Conservation (phyloP, 1,140 invertebrate genomes). For the Drosophila arawakana region DNA sequence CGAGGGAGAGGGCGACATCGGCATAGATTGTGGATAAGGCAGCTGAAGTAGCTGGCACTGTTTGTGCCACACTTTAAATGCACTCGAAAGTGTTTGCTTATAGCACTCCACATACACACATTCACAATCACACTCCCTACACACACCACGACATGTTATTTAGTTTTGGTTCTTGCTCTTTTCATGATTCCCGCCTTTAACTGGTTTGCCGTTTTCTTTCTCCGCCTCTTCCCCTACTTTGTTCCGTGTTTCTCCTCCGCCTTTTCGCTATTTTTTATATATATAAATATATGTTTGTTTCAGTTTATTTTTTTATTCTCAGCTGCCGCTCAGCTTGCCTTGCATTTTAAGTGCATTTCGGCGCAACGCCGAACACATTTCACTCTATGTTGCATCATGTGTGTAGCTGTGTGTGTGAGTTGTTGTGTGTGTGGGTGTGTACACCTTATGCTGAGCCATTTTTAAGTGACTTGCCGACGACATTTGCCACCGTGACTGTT, state of each 20-base stretch:
- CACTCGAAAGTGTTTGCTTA: conserved; percentile 79
- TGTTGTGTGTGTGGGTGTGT: conserved; percentile 33
- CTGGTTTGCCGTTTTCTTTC: conserved; percentile 32
- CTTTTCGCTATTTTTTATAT: conserved; percentile 22
- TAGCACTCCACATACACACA: conserved; percentile 53
- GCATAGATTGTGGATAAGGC: conserved; percentile 19
- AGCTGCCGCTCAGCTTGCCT: conserved; percentile 45
- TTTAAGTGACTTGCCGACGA: conserved; percentile 80
- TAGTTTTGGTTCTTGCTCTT: conserved; percentile 48
- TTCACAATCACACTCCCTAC: conserved; percentile 20
- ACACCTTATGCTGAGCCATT: conserved; percentile 67
- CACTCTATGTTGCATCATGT: conserved; percentile 16
- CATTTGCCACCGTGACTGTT: conserved; percentile 47
- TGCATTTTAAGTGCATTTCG: conserved; percentile 77
- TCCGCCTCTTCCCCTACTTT: not conserved
- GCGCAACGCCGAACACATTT: conserved; percentile 45
- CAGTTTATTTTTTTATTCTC: conserved; percentile 44
- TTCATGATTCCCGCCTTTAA: conserved; percentile 45
- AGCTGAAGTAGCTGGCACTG: conserved; percentile 72
- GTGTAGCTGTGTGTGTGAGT: conserved; percentile 4
- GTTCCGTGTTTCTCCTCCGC: not conserved
- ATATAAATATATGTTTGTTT: conserved; percentile 33
- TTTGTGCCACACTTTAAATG: conserved; percentile 80
- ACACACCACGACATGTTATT: conserved; percentile 38
- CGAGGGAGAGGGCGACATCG: not conserved